Percentiles rank a stretch among this genome's conserved stretches.
phyloP scores from a whole-genome alignment of 2,888 invertebrate genomes.

The Lymantria dispar region DNA sequence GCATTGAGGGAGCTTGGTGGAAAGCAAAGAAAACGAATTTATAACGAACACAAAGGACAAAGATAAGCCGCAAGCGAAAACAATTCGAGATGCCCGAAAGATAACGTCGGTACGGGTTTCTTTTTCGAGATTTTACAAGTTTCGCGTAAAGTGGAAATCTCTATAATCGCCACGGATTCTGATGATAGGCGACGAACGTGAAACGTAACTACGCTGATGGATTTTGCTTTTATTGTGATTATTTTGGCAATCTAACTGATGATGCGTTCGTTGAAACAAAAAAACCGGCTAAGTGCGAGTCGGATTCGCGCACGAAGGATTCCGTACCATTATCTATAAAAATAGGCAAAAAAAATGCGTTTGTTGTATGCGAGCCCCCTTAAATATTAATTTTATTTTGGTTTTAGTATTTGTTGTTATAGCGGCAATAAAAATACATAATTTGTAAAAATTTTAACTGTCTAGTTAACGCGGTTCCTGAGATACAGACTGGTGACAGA shows the following conservation, averaged over 20 bases:
- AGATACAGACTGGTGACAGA: too few relatives aligned
- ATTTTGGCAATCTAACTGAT: constrained; percentile 21
- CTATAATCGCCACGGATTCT: constrained; percentile 42
- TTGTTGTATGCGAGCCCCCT: too few relatives aligned
- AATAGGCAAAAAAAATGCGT: too few relatives aligned
- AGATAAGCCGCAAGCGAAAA: constrained; percentile 52
- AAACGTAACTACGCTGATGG: constrained; percentile 36
- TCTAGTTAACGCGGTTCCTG: too few relatives aligned
- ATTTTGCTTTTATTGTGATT: constrained; percentile 37
- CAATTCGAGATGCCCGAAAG: constrained; percentile 46
- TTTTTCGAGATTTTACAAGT: constrained; percentile 38
- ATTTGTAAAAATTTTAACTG: too few relatives aligned
- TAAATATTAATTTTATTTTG: too few relatives aligned
- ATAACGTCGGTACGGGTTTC: constrained; percentile 39
- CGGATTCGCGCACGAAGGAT: too few relatives aligned
- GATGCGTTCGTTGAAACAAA: constrained; percentile 4
- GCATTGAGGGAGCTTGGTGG: constrained; percentile 29
- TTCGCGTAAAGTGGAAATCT: constrained; percentile 36
- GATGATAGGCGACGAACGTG: constrained; percentile 28
- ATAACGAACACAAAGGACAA: constrained; percentile 44
- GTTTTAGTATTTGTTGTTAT: too few relatives aligned
- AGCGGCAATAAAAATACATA: too few relatives aligned
- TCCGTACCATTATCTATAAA: too few relatives aligned
- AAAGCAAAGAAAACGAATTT: constrained; percentile 48
- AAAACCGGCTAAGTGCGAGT: too few relatives aligned